A percentile compares a stretch with the other conserved stretches of the same genome.
These are phyloP conservation scores for Drosophila prostipennis DNA, from an alignment of 2,888 invertebrate species.

Conservation along the genomic window DNA sequence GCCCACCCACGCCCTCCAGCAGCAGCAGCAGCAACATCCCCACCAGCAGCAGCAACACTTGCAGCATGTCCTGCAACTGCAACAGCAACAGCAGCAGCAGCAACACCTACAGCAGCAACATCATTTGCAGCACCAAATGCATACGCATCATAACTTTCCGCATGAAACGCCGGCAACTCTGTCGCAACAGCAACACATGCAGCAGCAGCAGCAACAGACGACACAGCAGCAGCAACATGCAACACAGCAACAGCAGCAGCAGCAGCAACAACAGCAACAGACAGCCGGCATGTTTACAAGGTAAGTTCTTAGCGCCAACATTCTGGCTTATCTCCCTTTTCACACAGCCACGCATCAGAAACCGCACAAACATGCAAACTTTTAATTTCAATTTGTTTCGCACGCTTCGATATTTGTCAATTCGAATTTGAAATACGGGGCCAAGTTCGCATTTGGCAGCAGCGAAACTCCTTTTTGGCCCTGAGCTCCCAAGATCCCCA, in stretches of 20 bases:
- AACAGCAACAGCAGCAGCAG: slow-evolving; percentile 61
- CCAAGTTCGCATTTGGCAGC: slow-evolving; percentile 41
- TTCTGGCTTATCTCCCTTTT: slow-evolving; percentile 31
- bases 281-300: slow-evolving; percentile 76
- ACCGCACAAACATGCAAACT: slow-evolving; percentile 68
- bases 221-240: slow-evolving; percentile 64
- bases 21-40: slow-evolving; percentile 46
- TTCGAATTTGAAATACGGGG: slow-evolving; percentile 53
- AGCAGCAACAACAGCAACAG: slow-evolving; percentile 68
- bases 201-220: slow-evolving; percentile 63
- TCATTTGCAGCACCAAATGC: slow-evolving; percentile 64
- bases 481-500: slow-evolving; percentile 20
- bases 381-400: slow-evolving; percentile 78
- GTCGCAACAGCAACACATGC: slow-evolving; percentile 69
- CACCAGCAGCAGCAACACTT: slow-evolving; percentile 58
- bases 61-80: slow-evolving; percentile 61
- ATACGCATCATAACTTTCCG: slow-evolving; percentile 73
- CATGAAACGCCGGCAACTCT: slow-evolving; percentile 57
- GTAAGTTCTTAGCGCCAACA: slow-evolving; percentile 73
- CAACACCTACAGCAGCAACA: slow-evolving; percentile 65
- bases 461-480: slow-evolving; percentile 32
- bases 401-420: slow-evolving; percentile 76
- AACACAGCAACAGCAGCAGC: slow-evolving; percentile 40
- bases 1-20: slow-evolving; percentile 55
- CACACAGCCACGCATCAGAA: slow-evolving; percentile 38